Conservation (phyloP, 1,140 invertebrate genomes). For the Platorchestia sp. region DNA sequence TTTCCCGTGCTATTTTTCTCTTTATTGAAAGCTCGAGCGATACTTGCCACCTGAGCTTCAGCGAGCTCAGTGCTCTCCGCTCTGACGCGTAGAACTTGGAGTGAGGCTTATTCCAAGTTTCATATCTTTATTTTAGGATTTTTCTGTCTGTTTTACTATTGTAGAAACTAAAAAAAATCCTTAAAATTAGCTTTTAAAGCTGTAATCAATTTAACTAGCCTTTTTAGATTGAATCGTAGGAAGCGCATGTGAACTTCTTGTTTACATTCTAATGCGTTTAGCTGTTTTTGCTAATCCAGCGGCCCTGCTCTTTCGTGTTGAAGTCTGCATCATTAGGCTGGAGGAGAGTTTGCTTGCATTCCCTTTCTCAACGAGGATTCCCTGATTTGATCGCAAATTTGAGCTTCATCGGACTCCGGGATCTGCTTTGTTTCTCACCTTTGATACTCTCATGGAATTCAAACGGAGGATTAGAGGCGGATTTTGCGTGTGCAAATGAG, state of each 20-base stretch:
- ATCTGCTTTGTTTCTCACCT: background rate
- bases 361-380: background rate
- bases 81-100: background rate
- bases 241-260: background rate
- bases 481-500: background rate
- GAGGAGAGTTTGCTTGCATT: background rate
- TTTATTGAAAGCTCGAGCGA: background rate
- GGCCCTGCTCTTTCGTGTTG: background rate
- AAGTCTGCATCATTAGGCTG: background rate
- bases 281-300: background rate
- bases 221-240: background rate
- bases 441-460: background rate
- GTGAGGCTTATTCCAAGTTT: background rate
- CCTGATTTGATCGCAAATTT: background rate
- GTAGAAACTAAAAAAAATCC: background rate
- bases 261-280: background rate
- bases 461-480: background rate
- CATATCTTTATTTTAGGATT: background rate
- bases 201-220: background rate
- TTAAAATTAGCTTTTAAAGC: background rate
- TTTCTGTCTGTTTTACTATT: background rate
- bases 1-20: background rate
- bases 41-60: background rate
- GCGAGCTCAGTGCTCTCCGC: background rate
- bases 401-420: background rate